A percentile compares a stretch with the other conserved stretches of the same genome.
Evolutionary conservation across 2,113 vertebrate species (phyloP).

Genomic region (western clawed frog (Xenopus tropicalis)): DNA sequence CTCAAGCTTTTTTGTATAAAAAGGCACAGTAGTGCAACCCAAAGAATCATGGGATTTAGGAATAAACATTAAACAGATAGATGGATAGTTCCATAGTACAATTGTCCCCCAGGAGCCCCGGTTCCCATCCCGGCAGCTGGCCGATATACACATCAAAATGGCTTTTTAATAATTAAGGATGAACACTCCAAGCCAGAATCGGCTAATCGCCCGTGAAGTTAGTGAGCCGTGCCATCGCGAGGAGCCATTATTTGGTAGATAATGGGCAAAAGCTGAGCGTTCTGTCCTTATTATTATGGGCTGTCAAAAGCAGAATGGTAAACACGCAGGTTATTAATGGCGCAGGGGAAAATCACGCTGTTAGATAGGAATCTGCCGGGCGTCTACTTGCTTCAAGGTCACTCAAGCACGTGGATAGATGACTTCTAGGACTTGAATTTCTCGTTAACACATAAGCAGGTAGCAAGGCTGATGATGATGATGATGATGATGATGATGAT

Average conservation of each 20-base stretch:
- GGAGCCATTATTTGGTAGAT: not conserved
- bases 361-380: not conserved
- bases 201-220: not conserved
- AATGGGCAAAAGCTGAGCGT: slow-evolving; percentile 1
- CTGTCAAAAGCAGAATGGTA: slow-evolving; percentile 10
- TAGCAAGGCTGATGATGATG: too few species aligned
- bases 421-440: too few species aligned
- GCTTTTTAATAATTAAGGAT: not conserved
- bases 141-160: not conserved
- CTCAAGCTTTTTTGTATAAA: too few species aligned
- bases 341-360: not conserved
- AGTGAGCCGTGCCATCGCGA: not conserved
- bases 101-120: too few species aligned
- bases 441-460: too few species aligned
- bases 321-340: slow-evolving; percentile 8
- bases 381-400: slow-evolving; percentile 10
- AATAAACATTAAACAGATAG: too few species aligned
- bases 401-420: not conserved
- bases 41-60: too few species aligned
- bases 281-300: slow-evolving; percentile 14
- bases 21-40: too few species aligned
- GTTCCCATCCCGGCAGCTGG: too few species aligned
- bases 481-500: too few species aligned
- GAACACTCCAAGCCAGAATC: not conserved
- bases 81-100: too few species aligned